phyloP scores from a whole-genome alignment of 2,113 vertebrate species.

The Syngnathus floridae region DNA sequence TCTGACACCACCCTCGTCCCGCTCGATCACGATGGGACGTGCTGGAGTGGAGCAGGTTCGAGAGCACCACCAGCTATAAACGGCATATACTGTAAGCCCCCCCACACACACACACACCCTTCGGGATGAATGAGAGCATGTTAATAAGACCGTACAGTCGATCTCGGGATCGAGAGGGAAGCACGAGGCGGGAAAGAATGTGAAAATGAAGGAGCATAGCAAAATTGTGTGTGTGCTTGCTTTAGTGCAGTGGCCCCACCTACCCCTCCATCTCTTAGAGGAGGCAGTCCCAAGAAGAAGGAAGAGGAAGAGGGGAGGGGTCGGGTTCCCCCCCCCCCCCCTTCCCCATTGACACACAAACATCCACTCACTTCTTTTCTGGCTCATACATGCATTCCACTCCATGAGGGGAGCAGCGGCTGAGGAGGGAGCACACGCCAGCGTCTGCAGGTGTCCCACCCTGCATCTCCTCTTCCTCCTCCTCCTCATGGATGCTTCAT shows the following conservation, averaged over 20 bases:
- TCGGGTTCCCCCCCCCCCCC: conserved; percentile 65
- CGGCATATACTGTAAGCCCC: conserved; percentile 67
- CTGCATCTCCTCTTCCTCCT: conserved; percentile 35
- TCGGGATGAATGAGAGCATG: conserved; percentile 76
- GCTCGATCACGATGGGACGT: conserved; percentile 65
- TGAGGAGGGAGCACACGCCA: conserved; percentile 53
- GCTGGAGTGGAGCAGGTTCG: conserved; percentile 66
- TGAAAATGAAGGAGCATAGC: conserved; percentile 42
- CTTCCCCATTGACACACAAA: conserved; percentile 43
- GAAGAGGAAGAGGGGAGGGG: conserved; percentile 55
- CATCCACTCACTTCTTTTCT: conserved; percentile 33
- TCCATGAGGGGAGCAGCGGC: conserved; percentile 71
- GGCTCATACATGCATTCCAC: conserved; percentile 54
- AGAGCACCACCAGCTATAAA: conserved; percentile 45
- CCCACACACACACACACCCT: conserved; percentile 26
- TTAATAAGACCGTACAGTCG: conserved; percentile 70
- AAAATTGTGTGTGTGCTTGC: conserved; percentile 52
- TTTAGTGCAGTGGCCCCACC: conserved; percentile 70
- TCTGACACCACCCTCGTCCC: conserved; percentile 46
- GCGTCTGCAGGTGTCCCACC: conserved; percentile 68
- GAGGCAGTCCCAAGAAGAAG: conserved; percentile 60
- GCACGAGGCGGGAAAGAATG: conserved; percentile 59
- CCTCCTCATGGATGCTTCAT: conserved; percentile 47
- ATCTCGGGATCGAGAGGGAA: conserved; percentile 33
- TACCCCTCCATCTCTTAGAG: conserved; percentile 67